Percentiles rank a stretch among this genome's conserved stretches.
phyloP scores from a whole-genome alignment of 2,113 vertebrate species.

The Protobothrops flavoviridis region DNA sequence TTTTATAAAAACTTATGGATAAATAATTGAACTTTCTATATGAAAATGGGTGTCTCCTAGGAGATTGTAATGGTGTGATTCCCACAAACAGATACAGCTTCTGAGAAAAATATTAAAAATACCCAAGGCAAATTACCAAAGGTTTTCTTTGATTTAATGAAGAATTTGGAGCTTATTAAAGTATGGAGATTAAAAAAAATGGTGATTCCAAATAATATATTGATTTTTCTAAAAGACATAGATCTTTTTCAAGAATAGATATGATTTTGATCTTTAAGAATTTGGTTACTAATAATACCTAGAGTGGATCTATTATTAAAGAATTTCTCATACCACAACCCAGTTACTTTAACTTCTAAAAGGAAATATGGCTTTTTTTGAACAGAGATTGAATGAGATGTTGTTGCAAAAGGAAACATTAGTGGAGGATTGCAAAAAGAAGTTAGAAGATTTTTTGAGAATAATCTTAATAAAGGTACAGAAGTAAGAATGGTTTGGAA shows the following conservation, averaged over 20 bases:
- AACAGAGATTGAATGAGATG: not conserved
- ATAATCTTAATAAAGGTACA: not conserved
- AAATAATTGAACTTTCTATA: not conserved
- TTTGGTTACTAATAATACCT: not conserved
- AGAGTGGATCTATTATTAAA: not conserved
- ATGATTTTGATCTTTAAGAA: not conserved
- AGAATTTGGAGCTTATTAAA: not conserved
- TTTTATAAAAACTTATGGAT: not conserved
- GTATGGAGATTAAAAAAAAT: not conserved
- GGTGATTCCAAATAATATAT: not conserved
- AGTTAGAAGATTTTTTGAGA: not conserved
- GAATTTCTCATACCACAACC: not conserved
- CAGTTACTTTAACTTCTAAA: not conserved
- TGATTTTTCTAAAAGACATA: not conserved
- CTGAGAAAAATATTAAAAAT: not conserved
- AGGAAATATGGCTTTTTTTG: not conserved
- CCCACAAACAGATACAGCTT: not conserved
- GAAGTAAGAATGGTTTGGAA: not conserved
- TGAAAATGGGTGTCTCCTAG: not conserved
- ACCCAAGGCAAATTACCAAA: not conserved
- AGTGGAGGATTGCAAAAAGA: not conserved
- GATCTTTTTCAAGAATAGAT: not conserved
- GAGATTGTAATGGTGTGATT: not conserved
- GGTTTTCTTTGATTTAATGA: not conserved
- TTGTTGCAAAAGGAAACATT: not conserved